phyloP scores from a whole-genome alignment of 2,113 vertebrate genomes.

The Ctenomys sociabilis region DNA sequence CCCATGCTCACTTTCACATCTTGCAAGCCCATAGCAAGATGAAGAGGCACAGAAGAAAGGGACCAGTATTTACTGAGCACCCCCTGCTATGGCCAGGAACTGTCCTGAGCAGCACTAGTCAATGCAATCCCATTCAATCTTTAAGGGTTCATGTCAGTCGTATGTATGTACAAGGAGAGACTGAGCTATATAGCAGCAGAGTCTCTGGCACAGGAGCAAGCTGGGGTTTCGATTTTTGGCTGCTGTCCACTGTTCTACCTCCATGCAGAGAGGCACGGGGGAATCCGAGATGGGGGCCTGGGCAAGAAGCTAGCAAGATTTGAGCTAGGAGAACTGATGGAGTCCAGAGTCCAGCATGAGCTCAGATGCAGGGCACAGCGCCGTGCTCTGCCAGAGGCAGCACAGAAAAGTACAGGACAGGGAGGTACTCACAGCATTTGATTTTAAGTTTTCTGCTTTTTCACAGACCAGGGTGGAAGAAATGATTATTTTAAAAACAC shows the following conservation, averaged over 20 bases:
- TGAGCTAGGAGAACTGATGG: background rate
- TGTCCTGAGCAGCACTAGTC: background rate
- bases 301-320: background rate
- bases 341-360: background rate
- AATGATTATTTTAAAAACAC: background rate
- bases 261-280: background rate
- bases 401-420: background rate
- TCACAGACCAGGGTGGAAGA: background rate
- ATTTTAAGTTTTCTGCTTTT: background rate
- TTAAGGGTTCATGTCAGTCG: background rate
- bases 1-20: background rate
- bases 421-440: background rate
- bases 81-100: background rate
- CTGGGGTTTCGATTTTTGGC: background rate
- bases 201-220: background rate
- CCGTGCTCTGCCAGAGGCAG: background rate
- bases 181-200: background rate
- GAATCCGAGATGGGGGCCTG: rapidly evolving
- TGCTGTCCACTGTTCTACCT: background rate
- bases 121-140: too few relatives aligned
- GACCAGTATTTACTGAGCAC: rapidly evolving
- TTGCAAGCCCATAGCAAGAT: background rate
- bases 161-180: background rate
- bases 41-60: background rate
- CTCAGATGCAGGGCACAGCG: too few relatives aligned